A percentile compares a stretch with the other conserved stretches of the same genome.
phyloP scores from a whole-genome alignment of 2,113 vertebrate genomes.

The Chaetodon trifascialis region DNA sequence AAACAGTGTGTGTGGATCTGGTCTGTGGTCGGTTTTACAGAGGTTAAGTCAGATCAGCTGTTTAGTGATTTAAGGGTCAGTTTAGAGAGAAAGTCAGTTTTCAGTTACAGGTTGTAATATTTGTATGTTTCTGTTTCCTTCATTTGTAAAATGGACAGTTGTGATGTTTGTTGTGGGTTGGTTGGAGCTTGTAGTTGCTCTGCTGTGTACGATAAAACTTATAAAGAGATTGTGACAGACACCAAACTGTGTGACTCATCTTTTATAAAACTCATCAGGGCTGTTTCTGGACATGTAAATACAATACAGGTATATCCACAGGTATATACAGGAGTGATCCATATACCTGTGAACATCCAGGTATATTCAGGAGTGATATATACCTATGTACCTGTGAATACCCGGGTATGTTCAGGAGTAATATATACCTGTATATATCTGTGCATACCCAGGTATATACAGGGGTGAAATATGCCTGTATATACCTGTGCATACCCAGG shows the following conservation, averaged over 20 bases:
- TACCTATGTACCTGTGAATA: background rate
- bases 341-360: background rate
- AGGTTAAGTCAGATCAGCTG: slow-evolving; percentile 4
- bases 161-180: slow-evolving; percentile 61
- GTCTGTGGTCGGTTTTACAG: slow-evolving; percentile 17
- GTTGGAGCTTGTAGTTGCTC: slow-evolving; percentile 61
- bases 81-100: background rate
- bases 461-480: too few species aligned
- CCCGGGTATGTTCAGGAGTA: background rate
- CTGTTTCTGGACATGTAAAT: background rate
- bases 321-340: background rate
- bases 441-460: too few species aligned
- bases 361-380: background rate
- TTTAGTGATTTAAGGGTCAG: slow-evolving; percentile 17
- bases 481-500: background rate
- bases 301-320: background rate
- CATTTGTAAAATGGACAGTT: slow-evolving; percentile 50
- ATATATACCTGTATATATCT: background rate
- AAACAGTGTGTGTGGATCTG: slow-evolving; percentile 25
- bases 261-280: background rate
- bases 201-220: slow-evolving; percentile 60
- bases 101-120: slow-evolving; percentile 19
- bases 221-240: slow-evolving; percentile 75
- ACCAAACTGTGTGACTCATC: slow-evolving; percentile 30
- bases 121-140: slow-evolving; percentile 46